phyloP scores from a whole-genome alignment of 2,113 vertebrate genomes.

The Psophia crepitans region DNA sequence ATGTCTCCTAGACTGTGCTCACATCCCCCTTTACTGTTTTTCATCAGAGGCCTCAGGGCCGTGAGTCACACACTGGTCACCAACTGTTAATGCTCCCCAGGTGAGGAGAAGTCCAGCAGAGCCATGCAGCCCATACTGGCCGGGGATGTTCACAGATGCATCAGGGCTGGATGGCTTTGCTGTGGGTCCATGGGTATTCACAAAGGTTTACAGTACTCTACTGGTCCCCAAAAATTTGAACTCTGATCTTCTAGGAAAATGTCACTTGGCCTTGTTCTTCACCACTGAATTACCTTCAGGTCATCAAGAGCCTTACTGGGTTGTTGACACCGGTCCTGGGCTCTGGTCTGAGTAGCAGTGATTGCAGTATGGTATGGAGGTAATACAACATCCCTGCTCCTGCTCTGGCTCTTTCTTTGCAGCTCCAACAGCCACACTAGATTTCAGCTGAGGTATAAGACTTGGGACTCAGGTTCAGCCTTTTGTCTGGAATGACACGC shows the following conservation, averaged over 20 bases:
- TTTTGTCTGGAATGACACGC: background rate
- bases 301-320: background rate
- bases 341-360: background rate
- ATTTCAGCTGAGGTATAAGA: background rate
- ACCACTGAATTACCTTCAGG: background rate
- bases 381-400: background rate
- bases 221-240: background rate
- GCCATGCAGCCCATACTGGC: background rate
- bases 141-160: background rate
- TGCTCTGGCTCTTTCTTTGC: background rate
- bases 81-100: background rate
- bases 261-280: background rate
- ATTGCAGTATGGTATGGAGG: background rate
- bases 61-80: background rate
- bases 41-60: background rate
- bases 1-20: background rate
- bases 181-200: background rate
- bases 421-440: background rate
- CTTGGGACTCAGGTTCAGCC: background rate
- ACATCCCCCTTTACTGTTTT: background rate
- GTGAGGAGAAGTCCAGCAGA: background rate
- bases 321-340: background rate
- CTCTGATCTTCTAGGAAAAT: background rate
- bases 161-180: background rate
- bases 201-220: background rate